Conservation (phyloP, 1,140 invertebrate genomes). For the Trachymyrmex cornetzi region DNA sequence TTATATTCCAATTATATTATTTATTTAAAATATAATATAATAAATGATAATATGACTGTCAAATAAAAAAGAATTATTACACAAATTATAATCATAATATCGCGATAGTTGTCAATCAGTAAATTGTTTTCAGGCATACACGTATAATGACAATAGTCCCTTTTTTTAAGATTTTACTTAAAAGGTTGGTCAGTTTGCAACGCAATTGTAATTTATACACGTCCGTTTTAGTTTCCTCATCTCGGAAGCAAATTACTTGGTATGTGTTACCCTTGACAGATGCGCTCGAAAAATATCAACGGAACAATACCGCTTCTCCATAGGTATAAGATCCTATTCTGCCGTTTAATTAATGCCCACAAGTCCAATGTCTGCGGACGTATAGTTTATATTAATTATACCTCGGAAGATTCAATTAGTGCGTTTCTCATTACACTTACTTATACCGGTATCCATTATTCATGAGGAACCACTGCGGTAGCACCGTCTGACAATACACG, state of each 20-base stretch:
- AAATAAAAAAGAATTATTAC: not conserved
- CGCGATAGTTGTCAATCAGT: not conserved
- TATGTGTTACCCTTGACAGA: constrained; percentile 44
- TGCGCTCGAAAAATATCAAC: constrained; percentile 39
- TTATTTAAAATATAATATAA: not conserved
- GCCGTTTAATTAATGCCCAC: constrained; percentile 82
- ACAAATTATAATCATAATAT: not conserved
- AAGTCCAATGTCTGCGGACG: constrained; percentile 74
- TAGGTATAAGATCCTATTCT: constrained; percentile 71
- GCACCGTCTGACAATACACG: constrained; percentile 78
- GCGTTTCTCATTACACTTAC: constrained; percentile 86
- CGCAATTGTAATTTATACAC: constrained; percentile 37
- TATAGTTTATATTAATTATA: constrained; percentile 85
- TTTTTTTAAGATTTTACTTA: not conserved
- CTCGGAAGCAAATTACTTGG: constrained; percentile 35
- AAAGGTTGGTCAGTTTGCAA: not conserved
- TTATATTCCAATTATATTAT: not conserved
- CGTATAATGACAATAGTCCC: not conserved
- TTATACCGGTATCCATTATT: constrained; percentile 85
- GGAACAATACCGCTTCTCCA: constrained; percentile 55
- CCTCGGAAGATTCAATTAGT: constrained; percentile 86
- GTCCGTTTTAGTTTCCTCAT: constrained; percentile 33
- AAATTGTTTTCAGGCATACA: not conserved
- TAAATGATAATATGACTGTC: not conserved
- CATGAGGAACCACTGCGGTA: constrained; percentile 79